Conservation (phyloP, 2,113 vertebrate species). For the Grantiella picta region DNA sequence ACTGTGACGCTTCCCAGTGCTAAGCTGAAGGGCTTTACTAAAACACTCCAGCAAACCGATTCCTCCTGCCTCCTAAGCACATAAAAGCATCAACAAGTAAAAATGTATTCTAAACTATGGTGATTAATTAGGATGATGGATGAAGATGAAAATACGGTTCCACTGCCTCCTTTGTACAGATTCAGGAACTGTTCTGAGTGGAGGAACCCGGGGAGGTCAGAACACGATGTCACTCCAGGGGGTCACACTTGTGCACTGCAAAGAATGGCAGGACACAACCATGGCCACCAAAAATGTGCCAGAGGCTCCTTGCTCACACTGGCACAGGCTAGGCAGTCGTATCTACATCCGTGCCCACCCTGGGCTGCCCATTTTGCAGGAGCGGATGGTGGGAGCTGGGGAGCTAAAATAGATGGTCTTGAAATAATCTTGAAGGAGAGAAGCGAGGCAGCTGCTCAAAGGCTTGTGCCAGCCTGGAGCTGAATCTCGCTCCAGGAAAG, state of each 20-base stretch:
- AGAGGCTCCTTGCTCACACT: neutral
- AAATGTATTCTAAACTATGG: neutral
- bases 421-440: constrained; percentile 1
- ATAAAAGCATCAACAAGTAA: constrained; percentile 27
- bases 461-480: constrained; percentile 21
- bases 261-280: fast-evolving
- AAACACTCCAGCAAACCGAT: neutral
- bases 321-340: neutral
- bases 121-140: constrained; percentile 22
- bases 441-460: constrained; percentile 41
- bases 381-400: neutral
- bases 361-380: neutral
- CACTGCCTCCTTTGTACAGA: neutral
- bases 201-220: neutral
- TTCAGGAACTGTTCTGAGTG: neutral
- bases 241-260: neutral
- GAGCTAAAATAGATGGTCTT: neutral
- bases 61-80: neutral
- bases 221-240: neutral
- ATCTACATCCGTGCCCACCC: neutral
- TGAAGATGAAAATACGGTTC: neutral
- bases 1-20: neutral
- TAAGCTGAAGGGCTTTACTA: constrained; percentile 31
- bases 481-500: neutral
- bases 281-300: fast-evolving